phyloP scores from a whole-genome alignment of 2,888 invertebrate genomes.

The Trypoxylon attenuatum region DNA sequence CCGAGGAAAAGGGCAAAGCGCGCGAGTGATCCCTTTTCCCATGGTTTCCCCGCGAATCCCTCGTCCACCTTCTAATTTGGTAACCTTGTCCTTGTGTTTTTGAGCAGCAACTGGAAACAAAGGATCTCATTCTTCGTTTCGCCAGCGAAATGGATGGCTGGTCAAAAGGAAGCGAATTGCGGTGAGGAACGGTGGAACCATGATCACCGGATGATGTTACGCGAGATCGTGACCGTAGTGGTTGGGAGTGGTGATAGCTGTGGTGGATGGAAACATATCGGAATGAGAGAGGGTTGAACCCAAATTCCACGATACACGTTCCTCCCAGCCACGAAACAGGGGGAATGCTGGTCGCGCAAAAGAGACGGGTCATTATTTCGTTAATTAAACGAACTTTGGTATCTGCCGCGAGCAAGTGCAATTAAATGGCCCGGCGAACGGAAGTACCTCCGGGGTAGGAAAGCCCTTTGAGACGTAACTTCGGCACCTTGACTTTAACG shows the following conservation, averaged over 20 bases:
- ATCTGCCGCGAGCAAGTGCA: slow-evolving; percentile 57
- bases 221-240: not conserved
- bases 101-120: slow-evolving; percentile 28
- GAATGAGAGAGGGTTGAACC: not conserved
- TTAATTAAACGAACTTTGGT: slow-evolving; percentile 69
- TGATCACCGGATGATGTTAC: slow-evolving; percentile 24
- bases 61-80: slow-evolving; percentile 33
- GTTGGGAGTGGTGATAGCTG: not conserved
- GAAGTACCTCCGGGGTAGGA: not conserved
- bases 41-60: slow-evolving; percentile 8
- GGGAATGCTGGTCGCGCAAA: not conserved
- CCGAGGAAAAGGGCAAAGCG: not conserved
- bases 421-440: slow-evolving; percentile 53
- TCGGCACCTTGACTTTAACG: slow-evolving; percentile 60
- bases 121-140: slow-evolving; percentile 27
- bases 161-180: slow-evolving; percentile 43
- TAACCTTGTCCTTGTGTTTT: slow-evolving; percentile 39
- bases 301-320: not conserved
- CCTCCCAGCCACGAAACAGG: not conserved
- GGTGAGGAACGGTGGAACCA: slow-evolving; percentile 25
- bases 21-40: slow-evolving; percentile 15
- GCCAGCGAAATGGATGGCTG: slow-evolving; percentile 25
- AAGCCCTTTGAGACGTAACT: slow-evolving; percentile 60
- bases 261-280: not conserved
- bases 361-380: slow-evolving; percentile 62